These are phyloP conservation scores for Aromia moschata DNA, from an alignment of 2,888 invertebrate genomes.

Conservation along the genomic window DNA sequence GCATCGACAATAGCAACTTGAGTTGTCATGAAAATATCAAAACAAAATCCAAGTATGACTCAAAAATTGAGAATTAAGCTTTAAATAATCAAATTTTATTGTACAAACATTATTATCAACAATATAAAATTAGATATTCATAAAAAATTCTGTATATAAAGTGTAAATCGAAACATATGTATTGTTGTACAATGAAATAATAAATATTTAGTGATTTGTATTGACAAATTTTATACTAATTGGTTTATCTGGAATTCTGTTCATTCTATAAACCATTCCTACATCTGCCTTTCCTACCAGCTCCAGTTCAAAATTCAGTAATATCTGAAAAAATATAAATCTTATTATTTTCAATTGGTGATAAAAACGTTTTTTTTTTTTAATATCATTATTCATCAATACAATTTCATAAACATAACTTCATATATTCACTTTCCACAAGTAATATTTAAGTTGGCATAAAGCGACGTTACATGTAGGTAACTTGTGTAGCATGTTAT, in stretches of 20 bases:
- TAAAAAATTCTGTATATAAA: conserved; percentile 53
- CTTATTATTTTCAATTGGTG: too few relatives aligned
- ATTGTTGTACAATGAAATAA: conserved; percentile 61
- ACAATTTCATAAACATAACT: too few relatives aligned
- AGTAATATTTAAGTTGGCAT: too few relatives aligned
- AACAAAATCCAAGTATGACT: conserved; percentile 31
- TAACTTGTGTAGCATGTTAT: too few relatives aligned
- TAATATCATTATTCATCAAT: too few relatives aligned
- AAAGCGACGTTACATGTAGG: too few relatives aligned
- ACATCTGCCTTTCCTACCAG: conserved; percentile 46
- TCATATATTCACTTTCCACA: too few relatives aligned
- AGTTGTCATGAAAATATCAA: conserved; percentile 43
- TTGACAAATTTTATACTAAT: conserved; percentile 55
- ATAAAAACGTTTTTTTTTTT: too few relatives aligned
- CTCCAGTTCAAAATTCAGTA: conserved; percentile 53
- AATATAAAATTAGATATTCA: conserved; percentile 51
- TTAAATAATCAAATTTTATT: conserved; percentile 59
- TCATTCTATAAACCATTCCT: conserved; percentile 62
- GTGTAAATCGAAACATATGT: conserved; percentile 56
- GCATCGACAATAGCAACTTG: conserved; percentile 50
- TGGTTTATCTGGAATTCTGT: conserved; percentile 59
- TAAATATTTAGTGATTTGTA: conserved; percentile 62
- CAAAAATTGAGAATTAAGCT: conserved; percentile 49
- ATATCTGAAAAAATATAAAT: conserved; percentile 52
- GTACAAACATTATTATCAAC: conserved; percentile 56